Percentiles rank a stretch among this genome's conserved stretches.
Conservation (phyloP, 2,797 vertebrate genomes). For the Sebastes trivittatus region DNA sequence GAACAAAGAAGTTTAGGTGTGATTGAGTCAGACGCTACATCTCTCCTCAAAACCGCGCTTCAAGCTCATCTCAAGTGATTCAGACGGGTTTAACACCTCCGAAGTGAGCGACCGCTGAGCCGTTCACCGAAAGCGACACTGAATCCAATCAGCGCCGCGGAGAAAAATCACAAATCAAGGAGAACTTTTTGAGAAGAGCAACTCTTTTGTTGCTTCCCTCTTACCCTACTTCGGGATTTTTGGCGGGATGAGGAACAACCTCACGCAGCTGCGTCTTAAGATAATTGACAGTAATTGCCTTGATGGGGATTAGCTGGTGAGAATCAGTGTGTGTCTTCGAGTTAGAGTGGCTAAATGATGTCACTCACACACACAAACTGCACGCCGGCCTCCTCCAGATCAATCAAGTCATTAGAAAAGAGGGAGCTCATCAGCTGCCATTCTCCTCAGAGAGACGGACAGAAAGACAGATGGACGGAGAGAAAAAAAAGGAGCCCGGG, state of each 20-base stretch:
- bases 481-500: conserved; percentile 23
- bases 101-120: conserved; percentile 34
- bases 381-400: conserved; percentile 64
- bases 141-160: conserved; percentile 39
- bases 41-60: neutral
- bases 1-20: conserved; percentile 4
- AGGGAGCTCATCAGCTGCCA: conserved; percentile 73
- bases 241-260: conserved; percentile 46
- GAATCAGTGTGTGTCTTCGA: conserved; percentile 65
- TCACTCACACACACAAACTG: conserved; percentile 22
- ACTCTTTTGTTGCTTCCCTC: conserved; percentile 34
- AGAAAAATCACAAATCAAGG: conserved; percentile 41
- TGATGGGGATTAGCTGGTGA: conserved; percentile 78
- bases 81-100: conserved; percentile 31
- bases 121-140: conserved; percentile 25
- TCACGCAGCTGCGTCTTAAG: conserved; percentile 76
- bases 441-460: conserved; percentile 58
- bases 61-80: conserved; percentile 23
- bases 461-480: conserved; percentile 56
- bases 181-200: conserved; percentile 40
- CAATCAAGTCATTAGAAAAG: conserved; percentile 78
- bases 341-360: conserved; percentile 69
- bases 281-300: conserved; percentile 83
- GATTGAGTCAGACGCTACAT: conserved; percentile 6
- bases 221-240: conserved; percentile 51